Percentiles rank a stretch among this genome's conserved stretches.
Conservation (phyloP, 2,797 vertebrate genomes). For the Neosilurus mollespiculum region DNA sequence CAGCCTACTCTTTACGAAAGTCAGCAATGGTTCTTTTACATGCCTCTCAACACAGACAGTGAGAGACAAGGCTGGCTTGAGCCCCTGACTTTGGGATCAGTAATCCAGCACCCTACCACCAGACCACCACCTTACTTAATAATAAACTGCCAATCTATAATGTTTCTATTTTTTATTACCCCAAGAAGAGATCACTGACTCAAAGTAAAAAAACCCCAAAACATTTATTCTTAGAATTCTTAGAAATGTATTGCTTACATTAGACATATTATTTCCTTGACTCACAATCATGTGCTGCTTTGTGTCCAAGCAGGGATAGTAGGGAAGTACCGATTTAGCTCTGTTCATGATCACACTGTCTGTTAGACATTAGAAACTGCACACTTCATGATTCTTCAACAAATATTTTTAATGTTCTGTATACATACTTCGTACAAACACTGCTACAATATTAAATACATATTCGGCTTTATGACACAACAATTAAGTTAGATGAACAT, state of each 20-base stretch:
- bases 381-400: not conserved
- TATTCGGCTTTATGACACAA: not conserved
- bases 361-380: not conserved
- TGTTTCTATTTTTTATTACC: too few relatives aligned
- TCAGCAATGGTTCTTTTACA: too few relatives aligned
- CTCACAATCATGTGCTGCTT: slow-evolving; percentile 19
- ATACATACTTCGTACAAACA: not conserved
- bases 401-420: slow-evolving; percentile 8
- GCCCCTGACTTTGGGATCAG: too few relatives aligned
- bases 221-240: too few relatives aligned
- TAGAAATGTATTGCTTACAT: not conserved
- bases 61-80: too few relatives aligned
- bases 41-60: too few relatives aligned
- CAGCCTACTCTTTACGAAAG: too few relatives aligned
- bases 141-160: too few relatives aligned
- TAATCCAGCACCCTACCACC: too few relatives aligned
- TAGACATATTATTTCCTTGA: not conserved
- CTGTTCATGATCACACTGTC: not conserved
- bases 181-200: too few relatives aligned
- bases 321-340: slow-evolving; percentile 17
- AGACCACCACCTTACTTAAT: too few relatives aligned
- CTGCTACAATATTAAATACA: not conserved
- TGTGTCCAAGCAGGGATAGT: not conserved
- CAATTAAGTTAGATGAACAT: not conserved
- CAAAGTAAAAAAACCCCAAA: too few relatives aligned